Percentiles rank a stretch among this genome's conserved stretches.
Conservation (phyloP, 2,113 vertebrate genomes). For the Corynorhinus townsendii region DNA sequence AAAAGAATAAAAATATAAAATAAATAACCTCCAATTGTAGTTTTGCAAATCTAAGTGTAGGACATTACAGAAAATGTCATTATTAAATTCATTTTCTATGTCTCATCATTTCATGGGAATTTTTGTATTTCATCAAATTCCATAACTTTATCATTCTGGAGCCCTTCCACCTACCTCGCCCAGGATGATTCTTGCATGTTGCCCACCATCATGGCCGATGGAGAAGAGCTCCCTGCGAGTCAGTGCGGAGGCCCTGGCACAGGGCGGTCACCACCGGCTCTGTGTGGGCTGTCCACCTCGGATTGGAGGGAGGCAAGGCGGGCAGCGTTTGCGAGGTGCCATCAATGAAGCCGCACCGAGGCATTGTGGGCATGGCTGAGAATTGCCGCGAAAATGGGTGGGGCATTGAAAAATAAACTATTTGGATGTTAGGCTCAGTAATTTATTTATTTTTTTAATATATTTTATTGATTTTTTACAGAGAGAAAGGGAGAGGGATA, state of each 20-base stretch:
- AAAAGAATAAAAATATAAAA: neutral
- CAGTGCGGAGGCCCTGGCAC: no score
- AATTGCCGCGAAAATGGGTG: conserved; percentile 21
- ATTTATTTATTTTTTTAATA: conserved; percentile 49
- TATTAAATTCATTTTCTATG: neutral
- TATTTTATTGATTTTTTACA: no score
- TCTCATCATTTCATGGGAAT: neutral
- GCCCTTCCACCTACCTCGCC: no score
- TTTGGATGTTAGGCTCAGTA: conserved; percentile 45
- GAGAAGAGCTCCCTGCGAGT: neutral
- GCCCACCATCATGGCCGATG: no score
- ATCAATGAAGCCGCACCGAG: conserved; percentile 1
- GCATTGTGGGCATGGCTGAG: conserved; percentile 17
- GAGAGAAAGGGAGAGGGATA: no score
- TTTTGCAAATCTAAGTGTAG: neutral
- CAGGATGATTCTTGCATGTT: no score
- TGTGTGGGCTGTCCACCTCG: neutral
- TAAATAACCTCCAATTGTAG: neutral
- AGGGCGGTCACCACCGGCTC: no score
- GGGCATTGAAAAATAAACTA: conserved; percentile 54
- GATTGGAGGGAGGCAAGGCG: neutral
- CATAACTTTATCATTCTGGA: neutral
- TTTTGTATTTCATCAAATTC: neutral
- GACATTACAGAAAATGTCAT: neutral
- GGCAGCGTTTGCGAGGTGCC: neutral